A percentile compares a stretch with the other conserved stretches of the same genome.
Conservation (phyloP, 2,888 invertebrate genomes). For the Pristionchus maxplancki region DNA sequence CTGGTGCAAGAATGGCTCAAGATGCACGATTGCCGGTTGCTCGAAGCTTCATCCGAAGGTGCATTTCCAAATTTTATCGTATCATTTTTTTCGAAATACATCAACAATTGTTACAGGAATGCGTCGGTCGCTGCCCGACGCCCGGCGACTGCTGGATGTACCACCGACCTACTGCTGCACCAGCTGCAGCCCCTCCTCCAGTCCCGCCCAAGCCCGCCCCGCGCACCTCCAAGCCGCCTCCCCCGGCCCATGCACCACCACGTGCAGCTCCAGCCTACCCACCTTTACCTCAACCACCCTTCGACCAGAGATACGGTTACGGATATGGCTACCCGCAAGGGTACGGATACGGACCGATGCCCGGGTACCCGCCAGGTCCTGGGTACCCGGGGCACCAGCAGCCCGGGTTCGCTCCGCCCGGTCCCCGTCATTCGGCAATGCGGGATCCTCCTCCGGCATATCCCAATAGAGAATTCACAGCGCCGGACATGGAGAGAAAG, state of each 20-base stretch:
- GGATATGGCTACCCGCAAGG: background rate
- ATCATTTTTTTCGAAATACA: background rate
- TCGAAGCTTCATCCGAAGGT: background rate
- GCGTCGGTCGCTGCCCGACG: background rate
- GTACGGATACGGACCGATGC: background rate
- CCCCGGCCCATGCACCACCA: too few species aligned
- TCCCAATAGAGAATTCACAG: too few species aligned
- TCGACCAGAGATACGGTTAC: too few species aligned
- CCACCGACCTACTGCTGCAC: background rate
- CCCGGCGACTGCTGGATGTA: slow-evolving; percentile 9
- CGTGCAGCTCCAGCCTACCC: too few species aligned
- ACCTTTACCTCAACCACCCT: too few species aligned
- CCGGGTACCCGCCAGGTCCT: background rate
- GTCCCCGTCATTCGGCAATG: too few species aligned
- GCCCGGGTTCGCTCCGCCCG: too few species aligned
- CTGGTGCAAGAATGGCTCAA: background rate
- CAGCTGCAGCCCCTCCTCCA: background rate
- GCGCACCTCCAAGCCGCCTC: too few species aligned
- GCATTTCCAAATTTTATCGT: background rate
- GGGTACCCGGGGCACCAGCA: too few species aligned
- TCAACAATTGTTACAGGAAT: background rate
- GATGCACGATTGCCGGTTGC: background rate
- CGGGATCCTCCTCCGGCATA: too few species aligned
- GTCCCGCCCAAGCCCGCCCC: background rate
- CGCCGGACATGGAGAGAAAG: too few species aligned